phyloP scores from a whole-genome alignment of 1,140 invertebrate species.

The Helicoverpa armigera region DNA sequence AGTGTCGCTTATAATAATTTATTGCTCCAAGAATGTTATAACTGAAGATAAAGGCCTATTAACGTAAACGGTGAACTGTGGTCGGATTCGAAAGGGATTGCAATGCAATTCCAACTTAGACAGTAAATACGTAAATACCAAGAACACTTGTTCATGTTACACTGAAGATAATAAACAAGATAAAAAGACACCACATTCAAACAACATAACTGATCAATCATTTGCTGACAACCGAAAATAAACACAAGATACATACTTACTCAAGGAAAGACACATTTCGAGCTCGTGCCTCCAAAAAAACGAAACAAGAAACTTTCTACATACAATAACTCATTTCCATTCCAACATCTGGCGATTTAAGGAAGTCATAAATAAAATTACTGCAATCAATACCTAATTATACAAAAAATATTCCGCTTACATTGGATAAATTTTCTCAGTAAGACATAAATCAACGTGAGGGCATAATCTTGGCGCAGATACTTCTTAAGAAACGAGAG shows the following conservation, averaged over 20 bases:
- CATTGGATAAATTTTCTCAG: conserved; percentile 21
- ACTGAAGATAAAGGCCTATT: conserved; percentile 37
- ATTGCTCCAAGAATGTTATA: conserved; percentile 8
- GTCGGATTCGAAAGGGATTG: not conserved
- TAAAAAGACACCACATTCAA: conserved; percentile 18
- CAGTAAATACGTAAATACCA: not conserved
- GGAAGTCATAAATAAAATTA: conserved; percentile 42
- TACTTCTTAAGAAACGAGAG: conserved; percentile 28
- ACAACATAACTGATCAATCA: conserved; percentile 39
- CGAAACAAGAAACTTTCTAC: conserved; percentile 28
- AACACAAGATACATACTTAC: not conserved
- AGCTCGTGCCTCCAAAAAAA: conserved; percentile 7
- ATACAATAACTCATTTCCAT: conserved; percentile 25
- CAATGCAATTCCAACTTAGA: not conserved
- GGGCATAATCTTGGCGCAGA: conserved; percentile 20
- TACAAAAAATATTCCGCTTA: conserved; percentile 30
- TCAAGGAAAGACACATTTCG: conserved; percentile 31
- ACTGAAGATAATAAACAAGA: not conserved
- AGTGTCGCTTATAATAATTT: conserved; percentile 31
- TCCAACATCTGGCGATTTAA: conserved; percentile 28
- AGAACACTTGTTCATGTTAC: not conserved
- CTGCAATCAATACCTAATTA: conserved; percentile 40
- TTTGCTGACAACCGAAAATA: conserved; percentile 19
- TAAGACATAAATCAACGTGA: conserved; percentile 43
- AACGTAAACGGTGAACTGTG: conserved; percentile 35